These are phyloP conservation scores for Spongilla lacustris DNA, from an alignment of 37 sponge, comb jelly and placozoan species.

Conservation along the genomic window DNA sequence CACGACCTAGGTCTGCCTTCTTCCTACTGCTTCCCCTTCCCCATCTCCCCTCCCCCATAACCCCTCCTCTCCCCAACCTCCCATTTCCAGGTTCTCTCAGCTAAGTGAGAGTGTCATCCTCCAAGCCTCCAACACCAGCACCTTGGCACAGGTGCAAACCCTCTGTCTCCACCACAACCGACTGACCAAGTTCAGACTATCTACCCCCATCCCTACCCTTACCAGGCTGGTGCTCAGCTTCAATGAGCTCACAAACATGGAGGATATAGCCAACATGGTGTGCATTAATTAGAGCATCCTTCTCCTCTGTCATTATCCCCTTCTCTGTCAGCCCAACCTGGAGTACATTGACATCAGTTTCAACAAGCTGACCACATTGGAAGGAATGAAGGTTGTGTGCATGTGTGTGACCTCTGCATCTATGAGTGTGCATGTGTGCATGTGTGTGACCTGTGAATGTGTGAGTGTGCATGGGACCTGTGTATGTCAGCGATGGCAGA, in stretches of 20 bases:
- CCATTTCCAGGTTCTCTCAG: too few species aligned
- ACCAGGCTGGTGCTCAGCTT: conserved; percentile 52
- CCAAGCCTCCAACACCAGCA: too few species aligned
- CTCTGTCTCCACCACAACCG: conserved; percentile 66
- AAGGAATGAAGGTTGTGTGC: conserved; percentile 76
- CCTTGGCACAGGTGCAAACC: neutral
- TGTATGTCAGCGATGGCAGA: too few species aligned
- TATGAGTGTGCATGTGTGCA: neutral
- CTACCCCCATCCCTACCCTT: conserved; percentile 37
- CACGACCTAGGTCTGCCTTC: too few species aligned
- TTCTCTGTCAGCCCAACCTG: conserved; percentile 66
- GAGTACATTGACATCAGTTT: conserved; percentile 76
- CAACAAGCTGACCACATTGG: conserved; percentile 72
- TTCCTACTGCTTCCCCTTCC: too few species aligned
- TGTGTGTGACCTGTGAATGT: conserved; percentile 15
- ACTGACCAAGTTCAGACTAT: conserved; percentile 62
- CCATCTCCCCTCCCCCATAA: too few species aligned
- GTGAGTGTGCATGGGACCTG: conserved; percentile 20
- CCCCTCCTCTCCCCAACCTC: too few species aligned
- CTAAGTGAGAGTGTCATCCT: too few species aligned
- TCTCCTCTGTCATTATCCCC: neutral
- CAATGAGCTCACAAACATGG: conserved; percentile 63
- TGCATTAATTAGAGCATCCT: neutral
- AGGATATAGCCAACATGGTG: conserved; percentile 75
- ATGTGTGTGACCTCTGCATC: too few species aligned